Evolutionary conservation across 2,888 invertebrate species (phyloP), one percentile per base, ranked within the genome.

Genomic region (Julus scandinavius): DNA sequence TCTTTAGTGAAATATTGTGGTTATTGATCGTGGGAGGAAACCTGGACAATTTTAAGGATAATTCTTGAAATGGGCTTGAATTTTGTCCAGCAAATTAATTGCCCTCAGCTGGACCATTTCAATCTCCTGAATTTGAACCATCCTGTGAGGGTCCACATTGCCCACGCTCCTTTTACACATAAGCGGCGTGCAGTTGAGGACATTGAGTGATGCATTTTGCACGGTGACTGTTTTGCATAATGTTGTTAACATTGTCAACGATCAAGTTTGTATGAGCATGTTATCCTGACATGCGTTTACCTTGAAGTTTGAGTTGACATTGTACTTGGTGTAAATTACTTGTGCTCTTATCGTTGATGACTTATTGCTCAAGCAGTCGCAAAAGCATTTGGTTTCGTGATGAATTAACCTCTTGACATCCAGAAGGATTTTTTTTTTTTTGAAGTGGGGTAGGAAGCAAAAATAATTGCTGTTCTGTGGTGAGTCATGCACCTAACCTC

Each of bases 351-450:
- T 72, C 72, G 11, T 45, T 7, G 63, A 63, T 63, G 72, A 72
- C 72, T 72, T 72, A 72, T 17, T 29, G 72, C 20, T 9, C 72
- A 45, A 45, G 45, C 45, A 29, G 20, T 9, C 20, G n/a, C 2
- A 17, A 63, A 17, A 17, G 63, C 63, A n/a, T 63, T 63, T 63
- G 20, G 72, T 29, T 72, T 72, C 72, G 7, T 20, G 72, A 72
- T 72, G 72, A 72, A 72, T 72, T 72, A 72, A 72, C 72, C 72
- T 20, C 72, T 72, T 29, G 72, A 72, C 72, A 72, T 29, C 20
- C 72, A 20, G 0, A 45, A 1, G 29, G 17, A 63, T 63, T 63
- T 63, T 63, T 63, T 63, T 72, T 54, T 54, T 54, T 45, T 45
- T 45, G 0, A 45, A 45, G 45, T 7, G 45, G 45, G 45, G 54